Base-by-base conservation (phyloP, 1,140 invertebrate species). In the Lanistes nyassanus region DNA sequence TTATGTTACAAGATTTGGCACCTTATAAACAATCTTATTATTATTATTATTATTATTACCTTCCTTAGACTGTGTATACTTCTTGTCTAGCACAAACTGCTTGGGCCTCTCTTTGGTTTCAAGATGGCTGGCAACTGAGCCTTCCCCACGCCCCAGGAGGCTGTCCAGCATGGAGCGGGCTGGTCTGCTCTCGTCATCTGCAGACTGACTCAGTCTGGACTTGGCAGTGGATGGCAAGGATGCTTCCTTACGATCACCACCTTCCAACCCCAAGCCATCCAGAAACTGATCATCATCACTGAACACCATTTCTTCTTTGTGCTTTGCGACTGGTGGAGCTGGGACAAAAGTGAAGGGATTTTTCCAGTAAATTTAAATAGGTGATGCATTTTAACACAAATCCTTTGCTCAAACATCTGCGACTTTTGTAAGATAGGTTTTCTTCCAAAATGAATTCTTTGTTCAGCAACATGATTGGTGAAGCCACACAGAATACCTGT, bases 71-170 rank as follows among this genome's bases (percentile, higher is more conserved):
- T 80, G 71, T 34, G 81, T 80, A 78, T 84, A 85, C 67, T 84
- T 85, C n/a, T 76, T 82, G 58, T 85, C 84, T 37, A 85, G 76
- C 16, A 84, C 76, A 83, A 85, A 85, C 60, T 81, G 76, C 60
- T 78, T 77, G 36, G 78, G 79, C 42, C 78, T 74, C 68, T 82
- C 79, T 26, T 77, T 58, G 26, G 71, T 77, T 31, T 85, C 81
- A 53, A 85, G 60, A 26, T 82, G 78, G 64, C 80, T 79, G 21
- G 73, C 56, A 6, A 81, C 83, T n/a, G 56, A 64, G 21, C 60
- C 73, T 42, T 74, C 34, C 53, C 75, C 77, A 71, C 82, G 81
- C 1, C 80, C 80, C 62, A 86, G 79, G 11, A 86, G 68, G 47
- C 79, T 80, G 56, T 84, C 84, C 73, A 86, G 74, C 16, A 84